Conservation (phyloP, 2,797 vertebrate genomes). For the Kryptolebias ocellatus region DNA sequence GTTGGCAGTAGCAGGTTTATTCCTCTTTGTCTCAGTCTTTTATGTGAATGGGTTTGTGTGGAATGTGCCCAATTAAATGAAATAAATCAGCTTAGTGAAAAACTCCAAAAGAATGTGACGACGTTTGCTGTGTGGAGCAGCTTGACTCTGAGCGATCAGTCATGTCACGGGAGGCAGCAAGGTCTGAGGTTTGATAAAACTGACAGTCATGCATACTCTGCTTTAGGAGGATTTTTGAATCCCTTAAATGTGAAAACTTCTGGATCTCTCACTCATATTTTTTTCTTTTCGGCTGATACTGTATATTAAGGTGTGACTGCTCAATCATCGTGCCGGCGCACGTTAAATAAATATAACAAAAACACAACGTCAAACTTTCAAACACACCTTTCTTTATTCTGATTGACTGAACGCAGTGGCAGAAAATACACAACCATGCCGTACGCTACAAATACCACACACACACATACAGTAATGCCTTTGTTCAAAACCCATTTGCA, state of each 20-base stretch:
- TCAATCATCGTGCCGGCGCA: background rate
- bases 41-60: conserved; percentile 4
- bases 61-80: conserved; percentile 20
- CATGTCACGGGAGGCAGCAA: background rate
- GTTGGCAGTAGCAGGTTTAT: background rate
- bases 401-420: background rate
- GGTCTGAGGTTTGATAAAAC: too few relatives aligned
- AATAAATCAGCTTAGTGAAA: conserved; percentile 6
- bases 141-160: conserved; percentile 21
- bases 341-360: background rate
- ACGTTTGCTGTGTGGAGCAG: background rate
- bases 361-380: background rate
- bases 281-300: too few relatives aligned
- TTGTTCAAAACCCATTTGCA: background rate
- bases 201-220: too few relatives aligned
- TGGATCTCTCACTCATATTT: too few relatives aligned
- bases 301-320: background rate
- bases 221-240: too few relatives aligned
- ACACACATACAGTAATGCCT: background rate
- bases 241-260: too few relatives aligned
- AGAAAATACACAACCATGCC: background rate
- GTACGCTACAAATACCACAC: background rate
- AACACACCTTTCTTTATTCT: background rate
- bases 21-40: background rate
- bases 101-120: conserved; percentile 1